A percentile compares a stretch with the other conserved stretches of the same genome.
phyloP scores from a whole-genome alignment of 2,797 vertebrate species.

The Heterohyrax brucei region DNA sequence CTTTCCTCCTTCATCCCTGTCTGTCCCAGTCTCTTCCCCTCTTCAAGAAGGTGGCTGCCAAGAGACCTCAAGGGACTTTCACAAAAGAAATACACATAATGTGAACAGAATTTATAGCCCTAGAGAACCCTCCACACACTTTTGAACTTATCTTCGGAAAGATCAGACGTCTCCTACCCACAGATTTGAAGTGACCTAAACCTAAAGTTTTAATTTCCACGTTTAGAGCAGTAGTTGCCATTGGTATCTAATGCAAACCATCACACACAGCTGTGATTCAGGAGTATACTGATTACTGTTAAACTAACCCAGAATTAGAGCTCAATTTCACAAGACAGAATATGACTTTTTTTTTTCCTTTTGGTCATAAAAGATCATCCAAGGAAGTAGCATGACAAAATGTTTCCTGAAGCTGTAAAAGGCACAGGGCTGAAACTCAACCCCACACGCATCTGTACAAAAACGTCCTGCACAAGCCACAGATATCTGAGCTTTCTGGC shows the following conservation, averaged over 20 bases:
- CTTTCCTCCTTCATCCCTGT: conserved; percentile 54
- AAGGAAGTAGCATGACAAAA: conserved; percentile 91
- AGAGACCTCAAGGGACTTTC: conserved; percentile 67
- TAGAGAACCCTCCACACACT: conserved; percentile 78
- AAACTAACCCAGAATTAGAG: conserved; percentile 85
- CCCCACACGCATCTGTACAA: conserved; percentile 87
- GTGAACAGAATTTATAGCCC: conserved; percentile 52
- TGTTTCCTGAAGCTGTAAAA: conserved; percentile 90
- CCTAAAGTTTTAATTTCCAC: conserved; percentile 83
- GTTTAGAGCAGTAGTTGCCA: conserved; percentile 86
- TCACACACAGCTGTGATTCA: conserved; percentile 81
- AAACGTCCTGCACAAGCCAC: conserved; percentile 85
- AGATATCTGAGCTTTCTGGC: conserved; percentile 89
- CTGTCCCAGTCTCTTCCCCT: conserved; percentile 37
- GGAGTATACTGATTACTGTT: conserved; percentile 84
- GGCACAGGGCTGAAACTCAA: conserved; percentile 86
- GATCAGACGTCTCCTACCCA: conserved; percentile 85
- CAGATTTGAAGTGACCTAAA: conserved; percentile 86
- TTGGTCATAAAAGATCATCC: conserved; percentile 89
- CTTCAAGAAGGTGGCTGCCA: conserved; percentile 75
- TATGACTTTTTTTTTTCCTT: conserved; percentile 84
- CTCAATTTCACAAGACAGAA: conserved; percentile 90
- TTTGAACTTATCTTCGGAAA: conserved; percentile 81
- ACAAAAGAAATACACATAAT: conserved; percentile 56
- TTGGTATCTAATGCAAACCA: conserved; percentile 88